phyloP scores from a whole-genome alignment of 1,140 invertebrate genomes.

The Coptotermes formosanus region DNA sequence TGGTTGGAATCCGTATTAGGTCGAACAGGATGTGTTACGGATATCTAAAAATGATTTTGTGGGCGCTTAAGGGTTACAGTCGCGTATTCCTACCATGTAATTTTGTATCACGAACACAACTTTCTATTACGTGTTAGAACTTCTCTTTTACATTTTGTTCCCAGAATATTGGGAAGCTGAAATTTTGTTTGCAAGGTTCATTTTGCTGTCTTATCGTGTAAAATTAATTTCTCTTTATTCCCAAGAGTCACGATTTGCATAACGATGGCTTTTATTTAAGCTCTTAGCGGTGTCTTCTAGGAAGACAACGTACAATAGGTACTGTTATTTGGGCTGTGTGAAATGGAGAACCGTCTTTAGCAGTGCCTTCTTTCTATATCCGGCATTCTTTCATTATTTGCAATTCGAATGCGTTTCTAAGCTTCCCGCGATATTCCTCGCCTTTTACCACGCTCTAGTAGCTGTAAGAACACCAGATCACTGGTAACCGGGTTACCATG shows the following conservation, averaged over 20 bases:
- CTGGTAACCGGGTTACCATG: not conserved
- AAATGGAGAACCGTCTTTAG: not conserved
- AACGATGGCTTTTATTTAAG: not conserved
- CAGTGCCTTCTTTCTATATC: not conserved
- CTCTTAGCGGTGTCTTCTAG: not conserved
- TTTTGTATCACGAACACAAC: not conserved
- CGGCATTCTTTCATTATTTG: not conserved
- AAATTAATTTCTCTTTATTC: not conserved
- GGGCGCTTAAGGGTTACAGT: too few relatives aligned
- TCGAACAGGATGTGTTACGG: too few relatives aligned
- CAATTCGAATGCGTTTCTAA: not conserved
- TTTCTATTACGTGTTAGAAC: not conserved
- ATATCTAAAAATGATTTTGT: too few relatives aligned
- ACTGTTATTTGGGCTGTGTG: not conserved
- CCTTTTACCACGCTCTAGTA: not conserved
- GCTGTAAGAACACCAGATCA: not conserved
- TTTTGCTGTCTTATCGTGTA: not conserved
- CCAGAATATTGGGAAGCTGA: not conserved
- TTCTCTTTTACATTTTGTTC: not conserved
- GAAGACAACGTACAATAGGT: not conserved
- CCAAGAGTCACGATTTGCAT: not conserved
- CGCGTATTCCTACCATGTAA: too few relatives aligned
- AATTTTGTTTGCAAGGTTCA: not conserved
- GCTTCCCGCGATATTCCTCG: not conserved
- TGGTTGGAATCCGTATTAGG: too few relatives aligned